These are phyloP conservation scores for Hydropsyche betteni DNA, from an alignment of 2,888 invertebrate species.

Conservation along the genomic window DNA sequence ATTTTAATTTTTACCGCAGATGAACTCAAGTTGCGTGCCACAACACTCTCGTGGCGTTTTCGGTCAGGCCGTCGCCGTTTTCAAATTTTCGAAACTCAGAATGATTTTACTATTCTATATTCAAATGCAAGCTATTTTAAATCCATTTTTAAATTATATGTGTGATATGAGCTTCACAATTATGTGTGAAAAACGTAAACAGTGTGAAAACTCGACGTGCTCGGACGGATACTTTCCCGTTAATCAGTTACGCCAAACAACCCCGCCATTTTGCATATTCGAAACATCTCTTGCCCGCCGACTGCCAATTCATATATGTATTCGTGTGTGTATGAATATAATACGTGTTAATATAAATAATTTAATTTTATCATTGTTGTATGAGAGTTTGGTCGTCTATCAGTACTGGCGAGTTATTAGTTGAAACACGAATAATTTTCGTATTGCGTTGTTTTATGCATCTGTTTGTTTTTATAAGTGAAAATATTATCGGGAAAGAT, in stretches of 20 bases:
- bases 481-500: too few relatives aligned
- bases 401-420: not conserved
- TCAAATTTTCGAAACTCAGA: too few relatives aligned
- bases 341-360: not conserved
- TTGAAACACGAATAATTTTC: constrained; percentile 6
- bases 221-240: constrained; percentile 27
- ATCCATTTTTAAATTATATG: too few relatives aligned
- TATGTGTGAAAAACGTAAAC: constrained; percentile 4
- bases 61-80: too few relatives aligned
- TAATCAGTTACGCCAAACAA: constrained; percentile 32
- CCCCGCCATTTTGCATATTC: constrained; percentile 10
- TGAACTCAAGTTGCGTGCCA: constrained; percentile 2
- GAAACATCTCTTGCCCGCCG: not conserved
- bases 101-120: too few relatives aligned
- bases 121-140: too few relatives aligned
- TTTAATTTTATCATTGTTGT: not conserved
- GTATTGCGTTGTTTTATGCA: too few relatives aligned
- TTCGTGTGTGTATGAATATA: not conserved
- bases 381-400: not conserved
- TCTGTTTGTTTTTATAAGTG: too few relatives aligned
- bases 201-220: constrained; percentile 26
- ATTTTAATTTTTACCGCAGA: constrained; percentile 44
- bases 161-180: too few relatives aligned
- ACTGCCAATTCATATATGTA: not conserved
- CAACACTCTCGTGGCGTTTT: too few relatives aligned